Base-by-base conservation (phyloP, 2,113 vertebrate species). In the Mobula hypostoma region DNA sequence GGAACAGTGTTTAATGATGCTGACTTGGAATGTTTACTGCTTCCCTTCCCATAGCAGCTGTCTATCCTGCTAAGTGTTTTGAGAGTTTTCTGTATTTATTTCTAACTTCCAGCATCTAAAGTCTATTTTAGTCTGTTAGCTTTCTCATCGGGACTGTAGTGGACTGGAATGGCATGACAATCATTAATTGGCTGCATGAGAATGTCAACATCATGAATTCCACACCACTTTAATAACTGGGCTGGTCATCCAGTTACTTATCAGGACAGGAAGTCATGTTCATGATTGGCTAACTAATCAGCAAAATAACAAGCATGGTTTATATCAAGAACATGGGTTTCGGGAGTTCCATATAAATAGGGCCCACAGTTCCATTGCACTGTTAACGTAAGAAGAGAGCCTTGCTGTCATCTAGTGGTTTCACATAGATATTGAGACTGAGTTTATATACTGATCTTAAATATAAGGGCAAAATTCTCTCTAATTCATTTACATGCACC, bases 351-450 rank as follows among this genome's bases (percentile, higher is more conserved):
- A 11, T 32, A 36, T 70, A 70, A 91, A 91, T 27, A 29, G 9
- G 19, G 17, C 19, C 19, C 40, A 15, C 19, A 27, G 29, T n/a
- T 27, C n/a, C 2, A 8, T 9, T 72, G n/a, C 12, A 14, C 3
- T 32, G 11, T n/a, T 68, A 29, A 19, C 0, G 17, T 48, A 24
- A 68, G 1, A 14, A 63, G 66, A 48, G 66, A 66, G 87, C 66
- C 58, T 92, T 72, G 66, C 90, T 92, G 66, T 21, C 90, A 70
- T 92, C 90, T 72, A 24, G 68, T 92, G 90, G 90, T 70, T 40
- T 92, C 8, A 24, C 36, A 92, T 56, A 5, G 72, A 68, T 92
- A 92, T n/a, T 92, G 68, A 24, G 19, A 8, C 15, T 72, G 36
- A 40, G 66, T 21, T 24, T 11, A 21, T 72, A 48, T 92, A 40